Conservation (phyloP, 2,113 vertebrate species). For the Rousettus leschenaultii region DNA sequence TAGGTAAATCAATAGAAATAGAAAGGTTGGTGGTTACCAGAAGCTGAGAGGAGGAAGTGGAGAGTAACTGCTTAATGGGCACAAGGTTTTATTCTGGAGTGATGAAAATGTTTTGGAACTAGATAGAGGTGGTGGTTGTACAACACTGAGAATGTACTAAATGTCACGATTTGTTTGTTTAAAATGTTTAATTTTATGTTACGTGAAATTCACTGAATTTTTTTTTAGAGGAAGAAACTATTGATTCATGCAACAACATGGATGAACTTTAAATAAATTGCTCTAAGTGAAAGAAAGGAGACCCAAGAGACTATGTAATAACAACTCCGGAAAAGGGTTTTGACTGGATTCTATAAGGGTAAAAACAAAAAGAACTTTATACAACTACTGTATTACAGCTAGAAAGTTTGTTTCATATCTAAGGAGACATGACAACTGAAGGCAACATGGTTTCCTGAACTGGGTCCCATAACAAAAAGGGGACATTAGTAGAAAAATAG, state of each 20-base stretch:
- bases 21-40: background rate
- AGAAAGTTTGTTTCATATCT: background rate
- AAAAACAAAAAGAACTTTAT: background rate
- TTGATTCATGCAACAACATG: background rate
- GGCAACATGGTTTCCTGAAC: background rate
- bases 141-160: background rate
- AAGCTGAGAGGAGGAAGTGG: background rate
- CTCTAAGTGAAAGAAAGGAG: conserved; percentile 11
- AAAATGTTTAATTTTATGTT: background rate
- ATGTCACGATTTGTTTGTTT: background rate
- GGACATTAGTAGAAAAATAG: background rate
- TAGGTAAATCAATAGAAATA: background rate
- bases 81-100: background rate
- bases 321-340: background rate
- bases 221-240: background rate
- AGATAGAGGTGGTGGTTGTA: background rate
- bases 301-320: background rate
- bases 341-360: background rate
- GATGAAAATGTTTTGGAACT: background rate
- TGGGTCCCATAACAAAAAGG: background rate
- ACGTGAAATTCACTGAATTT: background rate
- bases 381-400: background rate
- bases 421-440: background rate
- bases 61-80: background rate
- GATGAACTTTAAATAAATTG: background rate